Percentiles rank a stretch among this genome's conserved stretches.
These are phyloP conservation scores for Acromyrmex charruanus DNA, from an alignment of 1,140 invertebrate genomes.

Conservation along the genomic window DNA sequence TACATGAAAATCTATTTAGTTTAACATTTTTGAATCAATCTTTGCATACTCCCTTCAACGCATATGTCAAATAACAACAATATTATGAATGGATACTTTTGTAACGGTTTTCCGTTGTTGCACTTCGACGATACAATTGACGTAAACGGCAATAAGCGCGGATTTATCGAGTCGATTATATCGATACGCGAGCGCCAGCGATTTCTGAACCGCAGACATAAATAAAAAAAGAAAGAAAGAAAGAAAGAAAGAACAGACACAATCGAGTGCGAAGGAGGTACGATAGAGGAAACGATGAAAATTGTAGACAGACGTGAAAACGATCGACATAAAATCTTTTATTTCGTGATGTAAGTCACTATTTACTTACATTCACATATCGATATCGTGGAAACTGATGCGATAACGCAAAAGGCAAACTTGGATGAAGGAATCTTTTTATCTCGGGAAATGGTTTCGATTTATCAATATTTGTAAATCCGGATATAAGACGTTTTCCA, in stretches of 20 bases:
- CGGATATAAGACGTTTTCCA: no score
- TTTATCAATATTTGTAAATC: conserved; percentile 17
- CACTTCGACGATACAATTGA: conserved; percentile 28
- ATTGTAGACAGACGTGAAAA: conserved; percentile 48
- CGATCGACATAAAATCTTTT: conserved; percentile 6
- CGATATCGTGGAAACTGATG: conserved; percentile 6
- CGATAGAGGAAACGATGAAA: conserved; percentile 33
- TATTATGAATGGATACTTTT: conserved; percentile 17
- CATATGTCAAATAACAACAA: not conserved
- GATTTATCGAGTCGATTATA: conserved; percentile 49
- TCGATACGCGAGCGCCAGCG: conserved; percentile 15
- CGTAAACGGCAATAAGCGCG: conserved; percentile 57
- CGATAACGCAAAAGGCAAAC: conserved; percentile 27
- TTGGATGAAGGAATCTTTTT: not conserved
- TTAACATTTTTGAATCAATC: no score
- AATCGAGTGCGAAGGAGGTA: not conserved
- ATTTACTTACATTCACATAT: not conserved
- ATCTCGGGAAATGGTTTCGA: not conserved
- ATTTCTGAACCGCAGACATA: not conserved
- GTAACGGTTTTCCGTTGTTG: conserved; percentile 20
- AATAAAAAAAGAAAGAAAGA: not conserved
- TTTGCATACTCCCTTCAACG: not conserved
- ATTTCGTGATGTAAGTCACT: conserved; percentile 14
- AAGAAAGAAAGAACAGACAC: no score
- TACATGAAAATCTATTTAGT: no score